These are phyloP conservation scores for Mesorhabditis sp. DNA, from an alignment of 2,888 invertebrate species.

Conservation along the genomic window DNA sequence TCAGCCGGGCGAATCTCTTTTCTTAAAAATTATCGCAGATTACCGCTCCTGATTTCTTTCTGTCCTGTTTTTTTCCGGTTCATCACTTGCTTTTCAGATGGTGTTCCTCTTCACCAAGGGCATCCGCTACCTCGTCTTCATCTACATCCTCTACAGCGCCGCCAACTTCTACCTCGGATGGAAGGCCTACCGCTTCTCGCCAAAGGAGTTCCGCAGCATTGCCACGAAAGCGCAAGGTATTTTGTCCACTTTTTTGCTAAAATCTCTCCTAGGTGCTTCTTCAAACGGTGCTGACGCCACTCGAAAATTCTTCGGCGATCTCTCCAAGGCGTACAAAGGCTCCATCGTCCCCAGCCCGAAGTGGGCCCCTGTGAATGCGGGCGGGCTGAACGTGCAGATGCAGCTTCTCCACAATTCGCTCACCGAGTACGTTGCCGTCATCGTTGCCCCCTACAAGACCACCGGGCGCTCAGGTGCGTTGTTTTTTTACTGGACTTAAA, in stretches of 20 bases:
- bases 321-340: slow-evolving; percentile 22
- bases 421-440: slow-evolving; percentile 48
- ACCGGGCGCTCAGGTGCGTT: slow-evolving; percentile 43
- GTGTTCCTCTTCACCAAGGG: slow-evolving; percentile 44
- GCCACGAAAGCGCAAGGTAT: slow-evolving; percentile 38
- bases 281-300: slow-evolving; percentile 22
- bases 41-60: not conserved
- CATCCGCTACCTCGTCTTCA: slow-evolving; percentile 32
- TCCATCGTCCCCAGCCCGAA: slow-evolving; percentile 15
- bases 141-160: slow-evolving; percentile 25
- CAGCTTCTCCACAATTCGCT: slow-evolving; percentile 40
- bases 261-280: not conserved
- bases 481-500: not conserved
- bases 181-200: slow-evolving; percentile 46
- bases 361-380: slow-evolving; percentile 26
- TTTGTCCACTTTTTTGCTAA: not conserved
- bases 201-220: slow-evolving; percentile 47
- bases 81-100: slow-evolving; percentile 28
- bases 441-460: slow-evolving; percentile 40
- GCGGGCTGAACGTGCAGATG: slow-evolving; percentile 20
- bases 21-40: not conserved
- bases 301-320: slow-evolving; percentile 21
- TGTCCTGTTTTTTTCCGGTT: not conserved
- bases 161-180: slow-evolving; percentile 34
- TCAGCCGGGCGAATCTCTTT: too few relatives aligned